Evolutionary conservation across 1,140 invertebrate species (phyloP).

Genomic region (Berghia stephanieae): DNA sequence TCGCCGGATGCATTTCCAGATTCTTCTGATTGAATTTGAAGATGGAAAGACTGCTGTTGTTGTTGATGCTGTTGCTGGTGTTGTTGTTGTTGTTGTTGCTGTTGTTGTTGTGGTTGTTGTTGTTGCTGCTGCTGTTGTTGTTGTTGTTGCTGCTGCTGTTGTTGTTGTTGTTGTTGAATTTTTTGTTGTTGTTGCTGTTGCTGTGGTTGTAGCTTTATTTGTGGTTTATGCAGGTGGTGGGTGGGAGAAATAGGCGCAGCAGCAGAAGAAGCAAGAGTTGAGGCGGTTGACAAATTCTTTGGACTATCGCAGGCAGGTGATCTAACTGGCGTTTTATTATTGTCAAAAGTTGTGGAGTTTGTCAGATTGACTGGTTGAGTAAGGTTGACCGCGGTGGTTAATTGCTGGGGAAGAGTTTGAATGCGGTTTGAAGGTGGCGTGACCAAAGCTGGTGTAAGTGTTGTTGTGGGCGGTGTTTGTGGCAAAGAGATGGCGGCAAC

Average conservation of each 20-base stretch:
- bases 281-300: conserved; percentile 56
- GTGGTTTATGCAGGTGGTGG: no score
- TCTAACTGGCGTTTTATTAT: no score
- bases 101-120: conserved; percentile 2
- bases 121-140: neutral
- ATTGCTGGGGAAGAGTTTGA: conserved; percentile 73
- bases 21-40: no score
- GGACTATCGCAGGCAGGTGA: conserved; percentile 57
- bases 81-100: neutral
- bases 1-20: neutral
- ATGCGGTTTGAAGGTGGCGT: conserved; percentile 84
- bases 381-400: conserved; percentile 40
- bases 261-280: conserved; percentile 48
- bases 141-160: conserved; percentile 3
- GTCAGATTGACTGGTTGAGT: conserved; percentile 17
- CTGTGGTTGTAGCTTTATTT: no score
- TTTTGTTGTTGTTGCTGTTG: no score
- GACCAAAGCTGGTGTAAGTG: conserved; percentile 59
- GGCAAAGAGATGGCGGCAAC: conserved; percentile 51
- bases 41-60: conserved; percentile 21
- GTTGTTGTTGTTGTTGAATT: conserved; percentile 32
- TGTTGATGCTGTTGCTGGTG: conserved; percentile 33
- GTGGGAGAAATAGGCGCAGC: no score
- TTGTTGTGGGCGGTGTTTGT: conserved; percentile 48
- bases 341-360: neutral